Conservation (phyloP, 2,113 vertebrate species). For the Crotalus helleri region DNA sequence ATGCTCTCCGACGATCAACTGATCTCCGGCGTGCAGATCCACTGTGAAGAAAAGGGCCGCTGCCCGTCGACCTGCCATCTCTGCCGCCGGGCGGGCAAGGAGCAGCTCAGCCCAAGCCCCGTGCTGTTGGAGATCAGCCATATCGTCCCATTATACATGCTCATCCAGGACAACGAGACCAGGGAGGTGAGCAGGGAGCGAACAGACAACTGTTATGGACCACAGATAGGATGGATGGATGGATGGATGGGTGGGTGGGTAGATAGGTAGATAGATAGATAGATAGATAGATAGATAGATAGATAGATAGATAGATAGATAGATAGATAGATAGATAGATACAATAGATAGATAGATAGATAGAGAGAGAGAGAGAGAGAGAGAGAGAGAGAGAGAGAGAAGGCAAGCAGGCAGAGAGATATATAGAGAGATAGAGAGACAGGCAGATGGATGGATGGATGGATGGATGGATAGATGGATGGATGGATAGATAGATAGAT, state of each 20-base stretch:
- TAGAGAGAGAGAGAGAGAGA: too few species aligned
- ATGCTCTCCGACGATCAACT: slow-evolving; percentile 90
- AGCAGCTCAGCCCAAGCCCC: slow-evolving; percentile 85
- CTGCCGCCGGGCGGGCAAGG: slow-evolving; percentile 84
- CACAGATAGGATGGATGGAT: too few species aligned
- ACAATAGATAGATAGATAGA: too few species aligned
- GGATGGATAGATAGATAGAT: too few species aligned
- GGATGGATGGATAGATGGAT: too few species aligned
- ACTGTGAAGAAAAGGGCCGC: slow-evolving; percentile 90
- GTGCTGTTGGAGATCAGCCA: slow-evolving; percentile 92
- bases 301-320: not conserved
- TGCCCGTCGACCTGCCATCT: slow-evolving; percentile 92
- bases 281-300: not conserved
- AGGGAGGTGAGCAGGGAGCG: slow-evolving; percentile 80
- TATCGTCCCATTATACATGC: slow-evolving; percentile 86
- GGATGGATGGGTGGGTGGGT: not conserved
- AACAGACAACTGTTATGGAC: not conserved
- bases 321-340: too few species aligned
- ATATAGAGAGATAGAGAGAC: too few species aligned
- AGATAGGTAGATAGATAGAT: too few species aligned
- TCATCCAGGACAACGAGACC: slow-evolving; percentile 93
- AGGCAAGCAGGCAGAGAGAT: too few species aligned
- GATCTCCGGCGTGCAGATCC: slow-evolving; percentile 91
- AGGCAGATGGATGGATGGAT: too few species aligned
- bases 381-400: too few species aligned